phyloP scores from a whole-genome alignment of 2,113 vertebrate genomes.

The Microcebus jonahi region DNA sequence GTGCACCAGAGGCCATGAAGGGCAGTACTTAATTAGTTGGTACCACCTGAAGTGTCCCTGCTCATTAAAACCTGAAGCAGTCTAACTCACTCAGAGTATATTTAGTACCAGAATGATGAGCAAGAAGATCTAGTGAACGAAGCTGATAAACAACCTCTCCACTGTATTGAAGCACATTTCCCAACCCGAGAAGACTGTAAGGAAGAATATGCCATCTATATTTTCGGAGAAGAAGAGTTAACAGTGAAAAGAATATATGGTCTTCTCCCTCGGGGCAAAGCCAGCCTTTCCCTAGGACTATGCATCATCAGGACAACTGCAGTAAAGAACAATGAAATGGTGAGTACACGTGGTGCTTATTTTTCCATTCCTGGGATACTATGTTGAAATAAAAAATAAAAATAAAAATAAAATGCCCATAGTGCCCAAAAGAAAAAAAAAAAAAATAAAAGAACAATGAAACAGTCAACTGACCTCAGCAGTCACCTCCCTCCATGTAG shows the following conservation, averaged over 20 bases:
- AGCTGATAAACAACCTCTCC: not conserved
- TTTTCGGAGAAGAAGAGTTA: not conserved
- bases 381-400: no score
- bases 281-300: not conserved
- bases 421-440: no score
- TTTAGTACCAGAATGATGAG: not conserved
- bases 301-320: not conserved
- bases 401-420: no score
- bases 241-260: not conserved
- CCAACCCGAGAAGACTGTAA: not conserved
- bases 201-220: not conserved
- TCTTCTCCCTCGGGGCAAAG: not conserved
- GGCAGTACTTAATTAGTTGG: not conserved
- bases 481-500: not conserved
- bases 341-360: not conserved
- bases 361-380: no score
- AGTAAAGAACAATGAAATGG: not conserved
- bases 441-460: not conserved
- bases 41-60: not conserved
- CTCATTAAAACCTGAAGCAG: not conserved
- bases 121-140: not conserved
- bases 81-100: not conserved
- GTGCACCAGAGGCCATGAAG: not conserved
- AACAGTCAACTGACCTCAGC: conserved; percentile 28
- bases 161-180: not conserved